Base-by-base conservation (phyloP, 2,113 vertebrate species). In the Paracanthobrama guichenoti region DNA sequence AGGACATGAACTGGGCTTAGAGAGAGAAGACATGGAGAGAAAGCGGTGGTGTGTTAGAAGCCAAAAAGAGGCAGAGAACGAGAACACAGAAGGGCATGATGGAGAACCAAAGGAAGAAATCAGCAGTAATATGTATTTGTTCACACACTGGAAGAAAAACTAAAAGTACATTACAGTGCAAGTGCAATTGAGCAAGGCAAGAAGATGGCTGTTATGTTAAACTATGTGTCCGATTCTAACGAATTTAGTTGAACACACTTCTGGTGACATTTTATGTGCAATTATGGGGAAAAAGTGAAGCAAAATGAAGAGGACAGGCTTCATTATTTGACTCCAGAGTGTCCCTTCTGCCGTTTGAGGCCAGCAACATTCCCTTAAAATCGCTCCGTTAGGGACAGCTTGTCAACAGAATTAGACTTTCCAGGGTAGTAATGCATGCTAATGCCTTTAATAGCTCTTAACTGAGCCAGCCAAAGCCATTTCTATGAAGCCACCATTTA, bases 11-110 rank as follows among this genome's bases (percentile, higher is more conserved):
- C 31, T 26, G 35, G 22, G 55, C 22, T 62, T 22, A 62, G 35
- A 84, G 31, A 80, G 69, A 26, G 90, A 89, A 91, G 88, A 88
- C 89, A 92, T 87, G 82, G 87, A 91, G 89, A 88, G 88, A 92
- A 89, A 81, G 88, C 78, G 77, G 87, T 84, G 87, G 86, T 81
- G 76, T 90, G 90, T 92, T 89, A 90, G 88, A 83, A 84, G 84
- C 83, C 90, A 91, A 89, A 91, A 72, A 72, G 80, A 82, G 85
- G 20, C 35, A 46, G 31, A 28, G 16, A 20, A 18, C 0, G 14
- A 59, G 46, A 81, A 50, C 16, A 76, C 16, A 55, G 39, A 42
- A 24, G 50, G 39, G 67, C 31, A 42, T 87, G 72, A 83, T 28
- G 42, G 62, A 85, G 77, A 82, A 85, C 62, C 46, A 3, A 42